These are phyloP conservation scores for Boloria euphrosyne DNA, from an alignment of 2,888 invertebrate genomes.

Conservation along the genomic window DNA sequence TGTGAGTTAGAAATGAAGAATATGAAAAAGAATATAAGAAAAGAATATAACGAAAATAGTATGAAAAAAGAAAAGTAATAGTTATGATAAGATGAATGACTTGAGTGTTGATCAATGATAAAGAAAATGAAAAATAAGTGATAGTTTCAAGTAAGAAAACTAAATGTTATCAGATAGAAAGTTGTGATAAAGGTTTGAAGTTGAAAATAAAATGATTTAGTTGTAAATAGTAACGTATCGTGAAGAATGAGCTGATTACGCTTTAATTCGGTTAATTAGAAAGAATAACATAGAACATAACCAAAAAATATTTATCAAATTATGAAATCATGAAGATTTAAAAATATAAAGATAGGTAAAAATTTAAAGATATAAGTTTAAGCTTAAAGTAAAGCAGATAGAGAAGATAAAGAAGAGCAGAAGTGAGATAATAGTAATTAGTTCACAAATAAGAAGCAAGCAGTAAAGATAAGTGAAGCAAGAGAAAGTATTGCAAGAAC, in stretches of 20 bases:
- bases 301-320: no score
- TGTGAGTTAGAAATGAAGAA: background rate
- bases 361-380: constrained; percentile 15
- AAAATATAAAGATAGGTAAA: constrained; percentile 19
- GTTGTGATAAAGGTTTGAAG: background rate
- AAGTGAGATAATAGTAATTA: constrained; percentile 8
- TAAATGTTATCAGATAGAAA: background rate
- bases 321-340: constrained; percentile 10
- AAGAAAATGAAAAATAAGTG: background rate
- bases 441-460: constrained; percentile 1
- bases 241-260: no score
- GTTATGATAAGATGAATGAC: background rate
- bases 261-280: no score
- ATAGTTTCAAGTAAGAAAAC: background rate
- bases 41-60: background rate
- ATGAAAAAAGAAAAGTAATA: background rate
- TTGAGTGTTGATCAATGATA: background rate
- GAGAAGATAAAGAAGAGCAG: constrained; percentile 15
- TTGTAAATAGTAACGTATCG: no score
- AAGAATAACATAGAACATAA: no score
- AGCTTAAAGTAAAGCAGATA: constrained; percentile 13
- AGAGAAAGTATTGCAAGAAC: constrained; percentile 18
- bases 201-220: background rate
- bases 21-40: background rate
- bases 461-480: constrained; percentile 2